These are phyloP conservation scores for Callipepla squamata DNA, from an alignment of 2,113 vertebrate species.

Conservation along the genomic window DNA sequence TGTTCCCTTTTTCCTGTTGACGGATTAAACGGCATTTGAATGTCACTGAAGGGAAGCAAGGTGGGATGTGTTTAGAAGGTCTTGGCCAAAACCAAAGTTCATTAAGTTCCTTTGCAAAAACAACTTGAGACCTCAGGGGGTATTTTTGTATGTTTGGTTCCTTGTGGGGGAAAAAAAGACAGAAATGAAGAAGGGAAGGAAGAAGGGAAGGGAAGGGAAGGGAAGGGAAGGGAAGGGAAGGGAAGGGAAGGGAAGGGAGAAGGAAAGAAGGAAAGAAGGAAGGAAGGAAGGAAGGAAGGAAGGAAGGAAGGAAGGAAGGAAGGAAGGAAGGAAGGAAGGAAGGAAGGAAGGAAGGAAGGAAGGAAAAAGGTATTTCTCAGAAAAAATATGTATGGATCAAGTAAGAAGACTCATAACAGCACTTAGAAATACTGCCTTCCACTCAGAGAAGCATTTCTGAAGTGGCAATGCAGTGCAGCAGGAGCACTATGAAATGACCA, in stretches of 20 bases:
- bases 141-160: neutral
- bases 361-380: neutral
- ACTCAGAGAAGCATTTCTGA: neutral
- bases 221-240: neutral
- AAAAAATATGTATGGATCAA: neutral
- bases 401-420: neutral
- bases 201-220: neutral
- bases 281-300: no score
- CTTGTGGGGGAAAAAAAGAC: neutral
- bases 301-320: no score
- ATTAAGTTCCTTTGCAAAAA: neutral
- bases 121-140: neutral
- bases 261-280: neutral
- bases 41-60: neutral
- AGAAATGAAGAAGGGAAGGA: neutral
- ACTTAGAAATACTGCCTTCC: neutral
- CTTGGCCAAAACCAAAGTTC: neutral
- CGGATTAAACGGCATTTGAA: conserved; percentile 12
- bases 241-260: neutral
- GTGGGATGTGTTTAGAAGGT: conserved; percentile 17
- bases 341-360: neutral
- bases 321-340: no score
- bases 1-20: conserved; percentile 4
- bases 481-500: neutral
- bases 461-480: neutral